Conservation (phyloP, 1,140 invertebrate species). For the Megathymus violae region DNA sequence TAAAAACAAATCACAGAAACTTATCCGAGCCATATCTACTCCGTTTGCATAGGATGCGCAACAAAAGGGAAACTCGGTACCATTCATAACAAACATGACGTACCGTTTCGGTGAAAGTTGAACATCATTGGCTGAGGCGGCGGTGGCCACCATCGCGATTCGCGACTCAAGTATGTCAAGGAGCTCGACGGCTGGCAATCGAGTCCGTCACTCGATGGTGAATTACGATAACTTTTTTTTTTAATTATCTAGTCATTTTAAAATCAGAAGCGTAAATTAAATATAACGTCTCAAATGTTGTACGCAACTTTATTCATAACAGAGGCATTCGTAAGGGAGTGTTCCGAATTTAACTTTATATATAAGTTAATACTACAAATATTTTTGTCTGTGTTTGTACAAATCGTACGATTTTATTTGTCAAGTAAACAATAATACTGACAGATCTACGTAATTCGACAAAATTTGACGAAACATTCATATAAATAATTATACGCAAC, state of each 20-base stretch:
- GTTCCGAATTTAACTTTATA: no score
- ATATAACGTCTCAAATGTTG: no score
- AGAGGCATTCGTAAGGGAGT: no score
- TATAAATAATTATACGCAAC: slow-evolving; percentile 26
- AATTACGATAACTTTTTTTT: slow-evolving; percentile 22
- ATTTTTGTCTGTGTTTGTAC: slow-evolving; percentile 17
- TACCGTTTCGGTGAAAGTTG: slow-evolving; percentile 71
- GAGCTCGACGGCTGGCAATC: slow-evolving; percentile 56
- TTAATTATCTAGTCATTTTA: no score
- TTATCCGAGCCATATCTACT: no score
- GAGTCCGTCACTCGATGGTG: slow-evolving; percentile 41
- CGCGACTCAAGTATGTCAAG: slow-evolving; percentile 67
- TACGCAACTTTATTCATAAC: neutral
- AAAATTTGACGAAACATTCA: neutral
- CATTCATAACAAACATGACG: slow-evolving; percentile 39
- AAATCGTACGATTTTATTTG: slow-evolving; percentile 26
- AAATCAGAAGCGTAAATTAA: no score
- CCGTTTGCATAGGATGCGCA: slow-evolving; percentile 21
- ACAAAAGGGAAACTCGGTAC: slow-evolving; percentile 39
- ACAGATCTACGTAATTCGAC: slow-evolving; percentile 7
- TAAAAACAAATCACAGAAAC: neutral
- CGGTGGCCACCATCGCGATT: slow-evolving; percentile 61
- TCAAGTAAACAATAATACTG: slow-evolving; percentile 19
- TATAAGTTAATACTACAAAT: neutral
- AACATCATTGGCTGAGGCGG: slow-evolving; percentile 53